Conservation (phyloP, 2,888 invertebrate genomes). For the Ophraella communa region DNA sequence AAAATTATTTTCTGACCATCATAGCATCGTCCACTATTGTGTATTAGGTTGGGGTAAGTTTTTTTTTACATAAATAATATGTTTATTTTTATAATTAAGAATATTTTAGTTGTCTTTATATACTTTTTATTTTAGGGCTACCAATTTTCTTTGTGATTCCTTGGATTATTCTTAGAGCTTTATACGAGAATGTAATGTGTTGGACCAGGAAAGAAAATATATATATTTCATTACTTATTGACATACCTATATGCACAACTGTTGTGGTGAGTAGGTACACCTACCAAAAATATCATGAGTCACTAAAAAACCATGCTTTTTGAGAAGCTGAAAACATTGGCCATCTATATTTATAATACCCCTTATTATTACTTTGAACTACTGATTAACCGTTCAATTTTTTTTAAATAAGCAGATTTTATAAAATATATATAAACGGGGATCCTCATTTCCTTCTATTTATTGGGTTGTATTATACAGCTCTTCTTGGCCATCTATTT, state of each 20-base stretch:
- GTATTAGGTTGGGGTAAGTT: conserved; percentile 71
- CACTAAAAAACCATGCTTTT: too few relatives aligned
- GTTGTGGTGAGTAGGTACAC: conserved; percentile 67
- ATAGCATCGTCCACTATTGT: conserved; percentile 66
- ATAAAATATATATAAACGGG: too few relatives aligned
- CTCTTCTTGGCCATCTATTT: too few relatives aligned
- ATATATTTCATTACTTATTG: conserved; percentile 63
- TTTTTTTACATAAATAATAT: conserved; percentile 8
- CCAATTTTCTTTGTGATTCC: conserved; percentile 66
- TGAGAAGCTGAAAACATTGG: too few relatives aligned
- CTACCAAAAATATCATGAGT: too few relatives aligned
- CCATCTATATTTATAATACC: too few relatives aligned
- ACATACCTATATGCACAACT: conserved; percentile 66
- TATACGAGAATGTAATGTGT: conserved; percentile 64
- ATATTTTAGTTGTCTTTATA: not conserved
- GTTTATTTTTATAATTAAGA: too few relatives aligned
- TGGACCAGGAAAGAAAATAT: conserved; percentile 66
- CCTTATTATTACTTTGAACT: too few relatives aligned
- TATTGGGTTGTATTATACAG: too few relatives aligned
- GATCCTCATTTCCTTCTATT: too few relatives aligned
- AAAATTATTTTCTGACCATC: conserved; percentile 69
- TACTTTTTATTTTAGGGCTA: conserved; percentile 63
- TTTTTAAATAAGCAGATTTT: too few relatives aligned
- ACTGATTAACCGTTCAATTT: too few relatives aligned
- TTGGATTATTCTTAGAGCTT: conserved; percentile 64